Percentiles rank a stretch among this genome's conserved stretches.
Conservation (phyloP, 2,797 vertebrate species). For the Poeciliopsis infans region DNA sequence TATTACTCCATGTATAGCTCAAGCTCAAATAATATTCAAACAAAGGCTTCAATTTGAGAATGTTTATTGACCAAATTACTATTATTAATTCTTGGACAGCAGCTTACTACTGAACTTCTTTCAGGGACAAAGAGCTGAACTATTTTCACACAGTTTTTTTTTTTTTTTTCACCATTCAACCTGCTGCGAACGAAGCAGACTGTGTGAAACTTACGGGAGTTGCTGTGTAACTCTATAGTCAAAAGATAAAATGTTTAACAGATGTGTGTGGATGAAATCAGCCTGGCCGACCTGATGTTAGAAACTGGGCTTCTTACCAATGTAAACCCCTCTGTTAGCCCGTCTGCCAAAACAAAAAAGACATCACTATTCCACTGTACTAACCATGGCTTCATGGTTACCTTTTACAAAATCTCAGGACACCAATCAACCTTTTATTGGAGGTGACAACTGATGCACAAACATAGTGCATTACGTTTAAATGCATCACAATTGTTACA, state of each 20-base stretch:
- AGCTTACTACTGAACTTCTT: constrained; percentile 56
- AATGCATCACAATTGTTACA: background rate
- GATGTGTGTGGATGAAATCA: constrained; percentile 70
- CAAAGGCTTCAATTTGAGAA: constrained; percentile 56
- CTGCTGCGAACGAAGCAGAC: constrained; percentile 42
- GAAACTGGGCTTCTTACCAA: constrained; percentile 73
- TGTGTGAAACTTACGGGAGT: constrained; percentile 73
- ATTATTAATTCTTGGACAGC: constrained; percentile 56
- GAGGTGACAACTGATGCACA: constrained; percentile 8
- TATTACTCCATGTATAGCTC: constrained; percentile 35
- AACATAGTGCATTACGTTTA: background rate
- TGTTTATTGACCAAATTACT: constrained; percentile 72
- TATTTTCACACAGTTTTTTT: constrained; percentile 53
- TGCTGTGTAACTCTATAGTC: constrained; percentile 73
- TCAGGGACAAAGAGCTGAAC: constrained; percentile 47
- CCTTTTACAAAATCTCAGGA: constrained; percentile 22
- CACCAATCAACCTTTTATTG: constrained; percentile 18
- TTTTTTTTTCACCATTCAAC: constrained; percentile 49
- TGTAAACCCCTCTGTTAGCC: constrained; percentile 69
- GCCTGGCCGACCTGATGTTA: constrained; percentile 67
- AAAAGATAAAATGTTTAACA: constrained; percentile 74
- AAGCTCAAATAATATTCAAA: constrained; percentile 57
- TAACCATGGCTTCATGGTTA: constrained; percentile 17
- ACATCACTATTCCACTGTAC: constrained; percentile 64
- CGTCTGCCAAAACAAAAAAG: constrained; percentile 70